phyloP scores from a whole-genome alignment of 2,797 vertebrate species.

The Peromyscus attwateri region DNA sequence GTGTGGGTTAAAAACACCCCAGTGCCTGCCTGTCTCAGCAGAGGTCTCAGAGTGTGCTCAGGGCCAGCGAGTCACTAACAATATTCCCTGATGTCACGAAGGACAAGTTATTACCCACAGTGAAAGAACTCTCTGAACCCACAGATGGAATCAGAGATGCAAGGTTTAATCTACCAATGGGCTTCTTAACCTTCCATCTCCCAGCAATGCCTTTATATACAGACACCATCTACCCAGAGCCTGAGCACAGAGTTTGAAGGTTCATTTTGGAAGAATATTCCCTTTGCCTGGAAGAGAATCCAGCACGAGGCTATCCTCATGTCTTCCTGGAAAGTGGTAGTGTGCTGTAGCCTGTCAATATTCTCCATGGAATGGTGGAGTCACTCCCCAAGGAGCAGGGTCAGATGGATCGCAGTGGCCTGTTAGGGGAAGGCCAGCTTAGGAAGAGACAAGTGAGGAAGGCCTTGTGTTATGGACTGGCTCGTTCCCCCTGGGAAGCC shows the following conservation, averaged over 20 bases:
- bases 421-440: no score
- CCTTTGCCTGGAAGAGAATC: neutral
- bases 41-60: neutral
- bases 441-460: neutral
- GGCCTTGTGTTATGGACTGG: neutral
- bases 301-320: neutral
- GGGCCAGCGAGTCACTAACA: neutral
- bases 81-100: neutral
- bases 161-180: neutral
- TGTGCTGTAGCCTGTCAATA: neutral
- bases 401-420: no score
- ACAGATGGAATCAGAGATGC: no score
- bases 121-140: neutral
- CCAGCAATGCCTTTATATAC: fast-evolving
- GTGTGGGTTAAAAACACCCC: neutral
- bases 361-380: neutral
- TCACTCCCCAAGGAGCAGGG: neutral
- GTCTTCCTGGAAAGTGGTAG: neutral
- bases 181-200: neutral
- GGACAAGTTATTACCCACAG: neutral
- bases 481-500: neutral
- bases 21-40: neutral
- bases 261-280: neutral
- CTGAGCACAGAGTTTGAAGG: neutral
- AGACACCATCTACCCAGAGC: neutral